These are phyloP conservation scores for Rhinella marina DNA, from an alignment of 2,797 vertebrate species.

Conservation along the genomic window DNA sequence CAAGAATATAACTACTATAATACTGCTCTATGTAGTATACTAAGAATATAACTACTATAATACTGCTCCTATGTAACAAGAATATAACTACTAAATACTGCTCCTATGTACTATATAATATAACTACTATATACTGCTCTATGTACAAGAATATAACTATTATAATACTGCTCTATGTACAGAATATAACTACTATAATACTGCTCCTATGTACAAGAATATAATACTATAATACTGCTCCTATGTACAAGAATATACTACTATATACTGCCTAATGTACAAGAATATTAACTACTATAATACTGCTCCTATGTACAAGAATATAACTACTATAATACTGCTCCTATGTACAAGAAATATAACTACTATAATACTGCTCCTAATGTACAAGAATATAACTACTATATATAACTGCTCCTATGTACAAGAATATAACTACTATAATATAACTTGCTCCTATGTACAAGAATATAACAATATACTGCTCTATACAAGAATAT, in stretches of 20 bases:
- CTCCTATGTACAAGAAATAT: no score
- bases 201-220: neutral
- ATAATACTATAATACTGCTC: constrained; percentile 17
- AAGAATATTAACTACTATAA: no score
- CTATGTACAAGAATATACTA: neutral
- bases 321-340: neutral
- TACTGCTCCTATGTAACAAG: neutral
- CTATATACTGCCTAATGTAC: no score
- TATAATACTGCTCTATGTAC: constrained; percentile 2
- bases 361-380: no score
- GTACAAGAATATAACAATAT: neutral
- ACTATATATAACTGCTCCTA: no score
- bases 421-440: no score
- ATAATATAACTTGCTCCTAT: no score
- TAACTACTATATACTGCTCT: no score
- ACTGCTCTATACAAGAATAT: no score
- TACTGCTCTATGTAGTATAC: constrained; percentile 4
- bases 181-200: neutral
- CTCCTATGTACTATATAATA: neutral
- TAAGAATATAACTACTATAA: neutral
- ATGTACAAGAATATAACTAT: constrained; percentile 10
- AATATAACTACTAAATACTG: constrained; percentile 18
- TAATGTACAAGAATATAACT: no score
- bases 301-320: no score
- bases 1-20: constrained; percentile 19